These are phyloP conservation scores for Cladopsammia gracilis DNA, from an alignment of 64 coral and sea anemone species.

Conservation along the genomic window DNA sequence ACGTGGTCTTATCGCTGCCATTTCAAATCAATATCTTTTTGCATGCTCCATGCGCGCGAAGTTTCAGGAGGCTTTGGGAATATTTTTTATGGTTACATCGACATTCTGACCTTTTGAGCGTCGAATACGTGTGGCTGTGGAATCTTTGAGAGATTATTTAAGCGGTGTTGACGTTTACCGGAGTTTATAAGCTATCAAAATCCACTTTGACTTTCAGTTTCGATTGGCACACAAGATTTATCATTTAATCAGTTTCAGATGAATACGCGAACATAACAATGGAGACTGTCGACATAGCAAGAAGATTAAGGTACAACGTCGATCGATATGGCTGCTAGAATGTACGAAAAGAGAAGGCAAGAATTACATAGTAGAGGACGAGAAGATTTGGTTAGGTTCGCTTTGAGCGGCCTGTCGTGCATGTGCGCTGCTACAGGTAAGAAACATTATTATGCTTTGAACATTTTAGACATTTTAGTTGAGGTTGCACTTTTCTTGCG, in stretches of 20 bases:
- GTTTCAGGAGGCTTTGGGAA: not conserved
- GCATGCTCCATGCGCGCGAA: not conserved
- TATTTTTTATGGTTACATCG: not conserved
- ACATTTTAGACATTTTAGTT: not conserved
- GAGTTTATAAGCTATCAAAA: no score
- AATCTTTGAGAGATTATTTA: no score
- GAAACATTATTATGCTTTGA: no score
- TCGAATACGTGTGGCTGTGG: no score
- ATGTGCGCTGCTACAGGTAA: conserved; percentile 68
- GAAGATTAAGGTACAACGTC: not conserved
- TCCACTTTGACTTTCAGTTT: no score
- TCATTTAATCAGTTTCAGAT: no score
- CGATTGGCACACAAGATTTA: no score
- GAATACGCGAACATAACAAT: not conserved
- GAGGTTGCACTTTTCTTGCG: not conserved
- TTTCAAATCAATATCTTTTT: not conserved
- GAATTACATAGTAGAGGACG: not conserved
- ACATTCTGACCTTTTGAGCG: not conserved
- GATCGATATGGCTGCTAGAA: not conserved
- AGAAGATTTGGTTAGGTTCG: conserved; percentile 27
- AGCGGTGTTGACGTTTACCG: no score
- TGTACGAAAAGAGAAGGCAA: conserved; percentile 33
- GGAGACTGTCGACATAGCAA: not conserved
- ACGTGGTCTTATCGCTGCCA: not conserved
- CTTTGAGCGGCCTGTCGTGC: conserved; percentile 48